Evolutionary conservation across 1,140 invertebrate genomes (phyloP).

Genomic region (Scaptomyza graminum): DNA sequence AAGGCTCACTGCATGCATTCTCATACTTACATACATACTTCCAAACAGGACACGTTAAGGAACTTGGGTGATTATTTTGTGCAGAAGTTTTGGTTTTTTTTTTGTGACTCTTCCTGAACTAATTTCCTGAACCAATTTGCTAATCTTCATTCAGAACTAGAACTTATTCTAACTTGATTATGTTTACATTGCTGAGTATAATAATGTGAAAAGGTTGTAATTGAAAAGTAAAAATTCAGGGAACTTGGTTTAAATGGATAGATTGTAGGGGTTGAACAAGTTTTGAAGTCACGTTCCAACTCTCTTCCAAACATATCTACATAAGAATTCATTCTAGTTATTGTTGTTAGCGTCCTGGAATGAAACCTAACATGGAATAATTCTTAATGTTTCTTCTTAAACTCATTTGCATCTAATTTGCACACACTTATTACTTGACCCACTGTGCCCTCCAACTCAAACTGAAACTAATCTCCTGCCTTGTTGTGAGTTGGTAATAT

Average conservation of each 20-base stretch:
- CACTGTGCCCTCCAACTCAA: slow-evolving; percentile 43
- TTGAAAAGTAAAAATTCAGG: too few relatives aligned
- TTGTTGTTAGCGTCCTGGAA: too few relatives aligned
- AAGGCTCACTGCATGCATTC: slow-evolving; percentile 10
- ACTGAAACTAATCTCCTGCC: background rate
- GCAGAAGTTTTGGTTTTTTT: background rate
- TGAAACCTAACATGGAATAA: too few relatives aligned
- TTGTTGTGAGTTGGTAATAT: slow-evolving; percentile 71
- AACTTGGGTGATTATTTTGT: slow-evolving; percentile 15
- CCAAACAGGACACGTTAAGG: slow-evolving; percentile 3
- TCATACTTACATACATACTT: background rate
- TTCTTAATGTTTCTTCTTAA: too few relatives aligned
- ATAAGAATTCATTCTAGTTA: too few relatives aligned
- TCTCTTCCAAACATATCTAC: too few relatives aligned
- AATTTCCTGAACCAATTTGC: slow-evolving; percentile 25
- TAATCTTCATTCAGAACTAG: slow-evolving; percentile 6
- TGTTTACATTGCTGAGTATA: background rate
- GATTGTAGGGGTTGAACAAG: too few relatives aligned
- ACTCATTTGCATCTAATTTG: background rate
- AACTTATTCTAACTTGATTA: background rate
- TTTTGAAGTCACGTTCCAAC: too few relatives aligned
- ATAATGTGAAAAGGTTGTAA: too few relatives aligned
- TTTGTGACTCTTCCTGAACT: slow-evolving; percentile 7
- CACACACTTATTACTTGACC: slow-evolving; percentile 14
- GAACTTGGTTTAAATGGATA: too few relatives aligned